Percentiles rank a stretch among this genome's conserved stretches.
Evolutionary conservation across 2,888 invertebrate species (phyloP).

Genomic region (Pyrocoelia pectoralis): DNA sequence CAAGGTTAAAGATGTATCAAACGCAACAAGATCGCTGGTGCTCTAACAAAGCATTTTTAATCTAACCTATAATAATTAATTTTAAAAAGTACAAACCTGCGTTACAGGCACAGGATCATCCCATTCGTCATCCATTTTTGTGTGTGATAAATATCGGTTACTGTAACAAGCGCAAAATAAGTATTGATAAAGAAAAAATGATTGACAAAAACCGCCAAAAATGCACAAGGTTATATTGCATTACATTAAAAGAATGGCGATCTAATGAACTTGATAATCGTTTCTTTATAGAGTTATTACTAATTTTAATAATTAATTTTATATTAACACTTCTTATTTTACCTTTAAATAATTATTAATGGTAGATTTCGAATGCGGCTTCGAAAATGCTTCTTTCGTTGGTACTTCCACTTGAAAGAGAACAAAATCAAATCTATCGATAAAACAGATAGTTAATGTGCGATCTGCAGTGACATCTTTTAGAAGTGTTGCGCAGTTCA

Average conservation of each 20-base stretch:
- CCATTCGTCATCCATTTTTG: constrained; percentile 66
- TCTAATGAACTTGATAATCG: no score
- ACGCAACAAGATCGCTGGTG: no score
- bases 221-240: neutral
- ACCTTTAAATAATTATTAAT: no score
- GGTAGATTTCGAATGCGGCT: no score
- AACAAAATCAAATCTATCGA: neutral
- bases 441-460: neutral
- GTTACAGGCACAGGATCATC: constrained; percentile 59
- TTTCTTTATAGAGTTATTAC: no score
- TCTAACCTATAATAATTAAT: neutral
- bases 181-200: neutral
- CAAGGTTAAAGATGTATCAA: no score
- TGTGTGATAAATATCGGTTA: neutral
- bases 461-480: neutral
- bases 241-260: no score
- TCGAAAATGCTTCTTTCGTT: neutral
- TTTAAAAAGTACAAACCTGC: constrained; percentile 11
- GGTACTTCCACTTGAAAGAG: neutral
- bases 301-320: no score
- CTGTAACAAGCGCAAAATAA: neutral
- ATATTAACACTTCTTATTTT: no score
- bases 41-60: constrained; percentile 5
- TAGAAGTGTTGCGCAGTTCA: no score
- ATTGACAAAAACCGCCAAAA: neutral